Percentiles rank a stretch among this genome's conserved stretches.
Conservation (phyloP, 2,113 vertebrate genomes). For the Takifugu flavidus region DNA sequence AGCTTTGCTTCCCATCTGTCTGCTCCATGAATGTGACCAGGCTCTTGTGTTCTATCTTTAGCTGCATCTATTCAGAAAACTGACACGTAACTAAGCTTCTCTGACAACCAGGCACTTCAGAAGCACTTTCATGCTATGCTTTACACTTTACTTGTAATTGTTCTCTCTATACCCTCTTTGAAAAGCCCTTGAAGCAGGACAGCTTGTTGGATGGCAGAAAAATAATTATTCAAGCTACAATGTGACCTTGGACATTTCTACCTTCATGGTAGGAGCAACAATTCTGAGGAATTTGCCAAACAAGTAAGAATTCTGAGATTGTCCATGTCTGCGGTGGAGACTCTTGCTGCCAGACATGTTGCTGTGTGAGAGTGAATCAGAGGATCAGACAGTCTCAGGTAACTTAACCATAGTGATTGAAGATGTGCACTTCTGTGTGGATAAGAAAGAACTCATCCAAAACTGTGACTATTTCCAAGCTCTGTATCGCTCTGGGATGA, state of each 20-base stretch:
- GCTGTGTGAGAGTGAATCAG: conserved; percentile 21
- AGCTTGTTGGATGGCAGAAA: neutral
- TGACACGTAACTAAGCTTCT: conserved; percentile 25
- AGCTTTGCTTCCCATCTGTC: neutral
- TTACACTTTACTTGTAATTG: neutral
- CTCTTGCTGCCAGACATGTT: neutral
- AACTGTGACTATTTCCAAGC: conserved; percentile 87
- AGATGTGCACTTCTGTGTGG: conserved; percentile 75
- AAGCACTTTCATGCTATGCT: neutral
- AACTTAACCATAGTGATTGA: conserved; percentile 75
- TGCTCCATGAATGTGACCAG: conserved; percentile 23
- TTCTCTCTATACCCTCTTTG: neutral
- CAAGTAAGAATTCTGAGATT: too few species aligned
- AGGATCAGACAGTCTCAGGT: neutral
- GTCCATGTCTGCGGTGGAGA: too few species aligned
- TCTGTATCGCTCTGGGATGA: conserved; percentile 89
- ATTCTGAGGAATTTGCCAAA: too few species aligned
- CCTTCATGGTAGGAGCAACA: too few species aligned
- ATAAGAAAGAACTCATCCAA: conserved; percentile 76
- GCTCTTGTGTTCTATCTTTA: conserved; percentile 57
- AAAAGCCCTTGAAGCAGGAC: conserved; percentile 1
- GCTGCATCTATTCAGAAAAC: conserved; percentile 54
- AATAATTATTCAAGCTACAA: neutral
- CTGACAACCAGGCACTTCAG: neutral
- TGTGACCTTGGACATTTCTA: neutral